Conservation (phyloP, 1,140 invertebrate genomes). For the Hesperophylax magnus region DNA sequence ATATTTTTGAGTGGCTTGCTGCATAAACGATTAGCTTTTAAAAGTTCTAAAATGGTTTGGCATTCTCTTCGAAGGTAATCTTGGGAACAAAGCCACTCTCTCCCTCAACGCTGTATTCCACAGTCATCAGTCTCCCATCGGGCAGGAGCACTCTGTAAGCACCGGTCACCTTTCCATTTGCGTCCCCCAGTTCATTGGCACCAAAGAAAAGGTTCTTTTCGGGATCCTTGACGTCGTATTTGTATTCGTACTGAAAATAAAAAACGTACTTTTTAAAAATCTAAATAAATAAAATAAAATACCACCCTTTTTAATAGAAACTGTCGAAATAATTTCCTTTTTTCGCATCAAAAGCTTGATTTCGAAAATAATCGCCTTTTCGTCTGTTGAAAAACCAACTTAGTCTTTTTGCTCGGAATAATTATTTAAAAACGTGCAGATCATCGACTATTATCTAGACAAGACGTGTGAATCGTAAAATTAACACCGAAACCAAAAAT, state of each 20-base stretch:
- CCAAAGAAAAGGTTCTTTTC: slow-evolving; percentile 76
- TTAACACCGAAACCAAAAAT: too few relatives aligned
- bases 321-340: too few relatives aligned
- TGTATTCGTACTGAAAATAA: slow-evolving; percentile 76
- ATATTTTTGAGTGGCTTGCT: background rate
- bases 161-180: slow-evolving; percentile 73
- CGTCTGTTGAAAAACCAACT: too few relatives aligned
- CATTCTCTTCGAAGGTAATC: slow-evolving; percentile 74
- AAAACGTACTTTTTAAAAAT: background rate
- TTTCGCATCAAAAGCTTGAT: too few relatives aligned
- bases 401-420: too few relatives aligned
- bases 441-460: too few relatives aligned
- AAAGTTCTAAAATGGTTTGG: slow-evolving; percentile 65
- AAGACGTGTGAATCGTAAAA: too few relatives aligned
- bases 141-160: slow-evolving; percentile 77
- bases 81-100: slow-evolving; percentile 80
- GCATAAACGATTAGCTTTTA: background rate
- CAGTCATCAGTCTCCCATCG: slow-evolving; percentile 79
- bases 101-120: slow-evolving; percentile 77
- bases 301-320: background rate
- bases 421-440: too few relatives aligned
- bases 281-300: too few relatives aligned
- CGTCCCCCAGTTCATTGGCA: slow-evolving; percentile 75
- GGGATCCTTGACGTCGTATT: slow-evolving; percentile 81
- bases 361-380: too few relatives aligned